A percentile compares a stretch with the other conserved stretches of the same genome.
Evolutionary conservation across 1,140 invertebrate genomes (phyloP).

Genomic region (Tetraneura akinire): DNA sequence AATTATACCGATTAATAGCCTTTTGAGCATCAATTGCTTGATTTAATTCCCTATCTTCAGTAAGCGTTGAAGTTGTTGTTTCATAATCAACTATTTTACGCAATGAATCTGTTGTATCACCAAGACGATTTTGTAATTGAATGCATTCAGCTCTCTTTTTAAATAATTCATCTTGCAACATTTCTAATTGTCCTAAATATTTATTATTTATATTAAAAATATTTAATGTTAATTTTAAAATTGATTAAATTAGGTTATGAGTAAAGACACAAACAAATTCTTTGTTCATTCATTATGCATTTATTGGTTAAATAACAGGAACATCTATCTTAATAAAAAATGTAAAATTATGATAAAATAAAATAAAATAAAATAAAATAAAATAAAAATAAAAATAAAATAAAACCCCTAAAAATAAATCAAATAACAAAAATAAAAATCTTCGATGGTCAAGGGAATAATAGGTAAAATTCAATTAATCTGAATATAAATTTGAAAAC

Average conservation of each 20-base stretch:
- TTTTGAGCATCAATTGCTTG: constrained; percentile 93
- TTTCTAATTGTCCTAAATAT: constrained; percentile 74
- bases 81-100: constrained; percentile 68
- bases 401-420: background rate
- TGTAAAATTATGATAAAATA: constrained; percentile 35
- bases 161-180: constrained; percentile 82
- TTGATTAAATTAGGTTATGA: background rate
- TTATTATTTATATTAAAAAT: constrained; percentile 37
- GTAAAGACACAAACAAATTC: constrained; percentile 17
- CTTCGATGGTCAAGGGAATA: constrained; percentile 36
- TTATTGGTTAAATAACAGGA: constrained; percentile 34
- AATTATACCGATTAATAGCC: constrained; percentile 76
- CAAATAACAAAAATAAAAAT: background rate
- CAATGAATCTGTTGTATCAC: constrained; percentile 74
- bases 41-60: constrained; percentile 85
- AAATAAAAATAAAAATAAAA: constrained; percentile 1
- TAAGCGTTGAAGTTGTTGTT: constrained; percentile 64
- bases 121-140: constrained; percentile 81
- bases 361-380: constrained; percentile 6
- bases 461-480: constrained; percentile 26
- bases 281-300: background rate
- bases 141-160: constrained; percentile 86
- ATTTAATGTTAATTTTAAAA: background rate
- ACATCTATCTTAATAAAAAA: constrained; percentile 17
- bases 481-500: constrained; percentile 44